phyloP scores from a whole-genome alignment of 2,113 vertebrate species.

The Riparia riparia region DNA sequence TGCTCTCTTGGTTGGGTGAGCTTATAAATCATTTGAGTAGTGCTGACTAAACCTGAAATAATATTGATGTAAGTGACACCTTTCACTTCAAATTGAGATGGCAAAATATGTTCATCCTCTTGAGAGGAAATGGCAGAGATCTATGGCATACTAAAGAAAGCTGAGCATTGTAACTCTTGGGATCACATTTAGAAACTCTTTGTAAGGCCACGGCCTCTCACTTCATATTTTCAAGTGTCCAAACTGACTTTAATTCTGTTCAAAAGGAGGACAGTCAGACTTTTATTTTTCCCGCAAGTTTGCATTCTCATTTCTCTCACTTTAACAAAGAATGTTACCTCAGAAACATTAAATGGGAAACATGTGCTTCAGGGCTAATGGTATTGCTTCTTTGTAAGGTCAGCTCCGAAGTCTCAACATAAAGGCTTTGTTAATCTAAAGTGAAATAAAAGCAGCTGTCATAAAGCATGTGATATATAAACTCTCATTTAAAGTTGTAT shows the following conservation, averaged over 20 bases:
- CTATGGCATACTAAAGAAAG: slow-evolving; percentile 24
- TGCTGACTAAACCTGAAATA: slow-evolving; percentile 54
- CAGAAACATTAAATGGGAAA: slow-evolving; percentile 77
- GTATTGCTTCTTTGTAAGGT: slow-evolving; percentile 62
- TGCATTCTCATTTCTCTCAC: slow-evolving; percentile 68
- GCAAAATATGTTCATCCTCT: slow-evolving; percentile 56
- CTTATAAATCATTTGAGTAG: slow-evolving; percentile 47
- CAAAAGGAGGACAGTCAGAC: slow-evolving; percentile 56
- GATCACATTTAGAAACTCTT: slow-evolving; percentile 33
- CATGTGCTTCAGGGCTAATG: slow-evolving; percentile 74
- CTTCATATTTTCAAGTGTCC: slow-evolving; percentile 61
- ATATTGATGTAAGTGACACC: slow-evolving; percentile 26
- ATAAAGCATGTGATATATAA: slow-evolving; percentile 71
- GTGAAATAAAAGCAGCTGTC: slow-evolving; percentile 79
- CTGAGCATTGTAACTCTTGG: slow-evolving; percentile 31
- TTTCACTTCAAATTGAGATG: slow-evolving; percentile 62
- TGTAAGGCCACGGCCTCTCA: slow-evolving; percentile 22
- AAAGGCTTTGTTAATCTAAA: slow-evolving; percentile 75
- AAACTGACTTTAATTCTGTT: slow-evolving; percentile 55
- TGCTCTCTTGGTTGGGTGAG: background rate
- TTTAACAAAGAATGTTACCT: slow-evolving; percentile 76
- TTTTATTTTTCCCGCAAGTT: slow-evolving; percentile 62
- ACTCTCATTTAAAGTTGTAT: slow-evolving; percentile 65
- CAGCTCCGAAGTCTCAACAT: slow-evolving; percentile 63
- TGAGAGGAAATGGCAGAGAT: slow-evolving; percentile 3